Conservation (phyloP, 2,888 invertebrate genomes). For the Hypselothyrea guttata region DNA sequence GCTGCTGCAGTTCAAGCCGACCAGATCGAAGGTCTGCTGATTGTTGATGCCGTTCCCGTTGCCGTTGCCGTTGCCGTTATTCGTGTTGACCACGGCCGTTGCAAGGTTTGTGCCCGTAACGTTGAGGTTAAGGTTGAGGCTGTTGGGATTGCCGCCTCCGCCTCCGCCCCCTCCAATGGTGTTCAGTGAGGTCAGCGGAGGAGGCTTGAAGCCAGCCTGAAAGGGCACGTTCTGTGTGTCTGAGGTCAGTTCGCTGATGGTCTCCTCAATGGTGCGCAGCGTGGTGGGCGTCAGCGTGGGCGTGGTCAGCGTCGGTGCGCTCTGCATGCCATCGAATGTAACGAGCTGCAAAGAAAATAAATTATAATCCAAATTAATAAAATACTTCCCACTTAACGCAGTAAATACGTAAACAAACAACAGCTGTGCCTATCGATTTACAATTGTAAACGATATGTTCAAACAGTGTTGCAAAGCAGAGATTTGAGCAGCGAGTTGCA, state of each 20-base stretch:
- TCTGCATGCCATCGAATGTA: conserved; percentile 92
- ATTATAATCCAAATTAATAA: no score
- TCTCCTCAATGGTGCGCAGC: conserved; percentile 94
- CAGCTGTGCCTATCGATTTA: conserved; percentile 21
- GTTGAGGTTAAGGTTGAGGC: conserved; percentile 4
- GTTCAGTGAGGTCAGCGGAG: conserved; percentile 87
- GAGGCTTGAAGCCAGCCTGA: conserved; percentile 97
- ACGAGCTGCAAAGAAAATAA: conserved; percentile 86
- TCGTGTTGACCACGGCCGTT: conserved; percentile 23
- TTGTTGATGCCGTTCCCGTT: conserved; percentile 15
- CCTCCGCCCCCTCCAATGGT: no score
- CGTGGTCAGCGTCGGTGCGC: conserved; percentile 95
- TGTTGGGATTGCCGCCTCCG: no score
- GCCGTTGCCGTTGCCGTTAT: conserved; percentile 20
- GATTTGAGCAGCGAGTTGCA: no score
- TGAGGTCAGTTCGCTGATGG: conserved; percentile 92
- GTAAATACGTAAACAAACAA: background rate
- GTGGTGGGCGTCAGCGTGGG: conserved; percentile 97
- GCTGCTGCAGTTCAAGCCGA: conserved; percentile 30
- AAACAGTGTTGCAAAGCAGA: background rate
- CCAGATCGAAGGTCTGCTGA: conserved; percentile 35
- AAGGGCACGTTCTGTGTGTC: conserved; percentile 89
- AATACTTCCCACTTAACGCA: conserved; percentile 7
- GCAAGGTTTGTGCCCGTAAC: conserved; percentile 24
- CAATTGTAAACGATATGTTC: conserved; percentile 5